phyloP scores from a whole-genome alignment of 1,140 invertebrate genomes.

The Metaphire vulgaris region DNA sequence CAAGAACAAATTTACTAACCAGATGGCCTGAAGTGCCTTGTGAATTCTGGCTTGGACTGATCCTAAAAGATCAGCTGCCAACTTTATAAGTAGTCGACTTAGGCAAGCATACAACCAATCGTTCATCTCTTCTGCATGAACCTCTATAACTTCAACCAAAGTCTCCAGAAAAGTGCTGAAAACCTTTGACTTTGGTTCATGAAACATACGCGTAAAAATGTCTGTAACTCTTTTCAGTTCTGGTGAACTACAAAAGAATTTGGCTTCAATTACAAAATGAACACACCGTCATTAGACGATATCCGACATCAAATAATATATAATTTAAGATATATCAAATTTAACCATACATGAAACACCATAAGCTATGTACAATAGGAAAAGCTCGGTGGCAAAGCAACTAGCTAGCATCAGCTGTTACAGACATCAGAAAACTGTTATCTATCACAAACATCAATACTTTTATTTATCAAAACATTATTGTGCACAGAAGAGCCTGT shows the following conservation, averaged over 20 bases:
- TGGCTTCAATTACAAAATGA: too few species aligned
- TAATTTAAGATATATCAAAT: too few species aligned
- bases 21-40: constrained; percentile 74
- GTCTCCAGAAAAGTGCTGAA: constrained; percentile 87
- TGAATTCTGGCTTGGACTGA: constrained; percentile 84
- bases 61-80: constrained; percentile 78
- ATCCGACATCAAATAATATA: too few species aligned
- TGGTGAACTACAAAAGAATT: constrained; percentile 50
- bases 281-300: too few species aligned
- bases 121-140: constrained; percentile 61
- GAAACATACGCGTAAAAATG: constrained; percentile 90
- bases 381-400: too few species aligned
- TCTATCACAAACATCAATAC: too few species aligned
- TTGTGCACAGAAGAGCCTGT: too few species aligned
- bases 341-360: too few species aligned
- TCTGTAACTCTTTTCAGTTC: constrained; percentile 77
- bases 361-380: too few species aligned
- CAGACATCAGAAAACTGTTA: too few species aligned
- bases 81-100: constrained; percentile 72
- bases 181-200: constrained; percentile 91
- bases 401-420: too few species aligned
- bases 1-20: constrained; percentile 58
- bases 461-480: too few species aligned
- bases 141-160: constrained; percentile 74
- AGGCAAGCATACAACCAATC: constrained; percentile 84